Evolutionary conservation across 2,888 invertebrate genomes (phyloP).

Genomic region (Leucophenga maculata): DNA sequence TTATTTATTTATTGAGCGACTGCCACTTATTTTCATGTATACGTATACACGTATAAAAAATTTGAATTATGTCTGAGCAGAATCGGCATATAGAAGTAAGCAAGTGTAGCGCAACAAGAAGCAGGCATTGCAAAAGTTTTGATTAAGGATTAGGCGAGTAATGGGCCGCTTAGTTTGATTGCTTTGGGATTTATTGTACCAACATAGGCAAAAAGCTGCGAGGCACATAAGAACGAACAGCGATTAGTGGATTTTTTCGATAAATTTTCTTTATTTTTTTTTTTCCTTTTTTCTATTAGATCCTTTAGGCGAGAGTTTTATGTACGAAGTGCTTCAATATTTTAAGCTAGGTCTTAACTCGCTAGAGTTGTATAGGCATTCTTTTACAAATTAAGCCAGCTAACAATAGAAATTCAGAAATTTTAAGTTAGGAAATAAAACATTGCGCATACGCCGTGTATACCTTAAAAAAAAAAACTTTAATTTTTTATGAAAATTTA

Average conservation of each 20-base stretch:
- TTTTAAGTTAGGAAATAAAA: neutral
- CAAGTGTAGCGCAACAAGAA: slow-evolving; percentile 17
- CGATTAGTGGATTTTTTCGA: slow-evolving; percentile 10
- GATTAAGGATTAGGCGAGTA: slow-evolving; percentile 27
- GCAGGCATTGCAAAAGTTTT: slow-evolving; percentile 21
- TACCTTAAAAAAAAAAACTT: neutral
- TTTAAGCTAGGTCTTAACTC: neutral
- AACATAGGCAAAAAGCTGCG: neutral
- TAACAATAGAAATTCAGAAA: neutral
- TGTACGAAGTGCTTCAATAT: neutral
- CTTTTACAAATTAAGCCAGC: too few species aligned
- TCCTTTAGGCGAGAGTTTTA: too few species aligned
- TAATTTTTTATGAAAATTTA: neutral
- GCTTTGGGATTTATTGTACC: slow-evolving; percentile 14
- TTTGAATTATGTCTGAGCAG: slow-evolving; percentile 6
- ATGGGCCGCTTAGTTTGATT: slow-evolving; percentile 26
- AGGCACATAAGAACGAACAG: neutral
- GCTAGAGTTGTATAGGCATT: too few species aligned
- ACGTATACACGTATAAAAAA: neutral
- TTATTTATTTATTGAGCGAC: slow-evolving; percentile 1
- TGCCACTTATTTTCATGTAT: neutral
- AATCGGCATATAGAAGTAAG: too few species aligned
- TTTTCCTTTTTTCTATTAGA: too few species aligned
- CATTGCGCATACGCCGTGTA: neutral
- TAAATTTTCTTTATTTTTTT: too few species aligned